Conservation (phyloP, 2,113 vertebrate genomes). For the Xiphophorus hellerii region DNA sequence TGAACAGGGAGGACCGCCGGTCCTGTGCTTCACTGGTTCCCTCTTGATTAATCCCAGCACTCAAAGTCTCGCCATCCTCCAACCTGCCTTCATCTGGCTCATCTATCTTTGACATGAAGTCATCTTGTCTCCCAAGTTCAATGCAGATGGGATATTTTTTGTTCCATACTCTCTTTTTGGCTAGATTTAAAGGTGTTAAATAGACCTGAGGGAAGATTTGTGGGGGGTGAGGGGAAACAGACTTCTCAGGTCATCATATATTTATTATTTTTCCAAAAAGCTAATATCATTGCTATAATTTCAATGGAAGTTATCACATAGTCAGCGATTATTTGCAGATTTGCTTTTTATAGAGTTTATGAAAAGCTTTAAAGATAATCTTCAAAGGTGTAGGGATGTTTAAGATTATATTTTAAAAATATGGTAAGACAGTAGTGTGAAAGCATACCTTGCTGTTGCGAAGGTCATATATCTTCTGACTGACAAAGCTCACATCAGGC, state of each 20-base stretch:
- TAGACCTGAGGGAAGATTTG: slow-evolving; percentile 81
- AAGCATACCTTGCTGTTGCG: slow-evolving; percentile 89
- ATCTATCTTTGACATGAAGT: slow-evolving; percentile 95
- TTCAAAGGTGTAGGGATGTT: background rate
- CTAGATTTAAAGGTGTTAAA: slow-evolving; percentile 89
- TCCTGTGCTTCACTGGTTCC: slow-evolving; percentile 73
- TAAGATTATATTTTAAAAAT: background rate
- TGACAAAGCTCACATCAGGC: slow-evolving; percentile 90
- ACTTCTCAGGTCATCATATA: background rate
- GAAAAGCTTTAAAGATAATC: background rate
- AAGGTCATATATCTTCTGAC: slow-evolving; percentile 98
- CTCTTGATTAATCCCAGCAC: slow-evolving; percentile 77
- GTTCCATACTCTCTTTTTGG: slow-evolving; percentile 96
- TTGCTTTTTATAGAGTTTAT: background rate
- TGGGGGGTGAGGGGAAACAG: background rate
- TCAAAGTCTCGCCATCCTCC: slow-evolving; percentile 76
- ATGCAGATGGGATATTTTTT: slow-evolving; percentile 99
- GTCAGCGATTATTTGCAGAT: background rate
- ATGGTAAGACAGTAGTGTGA: background rate
- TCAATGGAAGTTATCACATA: background rate
- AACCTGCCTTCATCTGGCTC: slow-evolving; percentile 81
- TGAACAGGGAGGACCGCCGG: slow-evolving; percentile 54
- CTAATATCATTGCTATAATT: background rate
- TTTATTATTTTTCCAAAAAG: background rate
- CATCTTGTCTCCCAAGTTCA: slow-evolving; percentile 91